Evolutionary conservation across 2,888 invertebrate species (phyloP).

Genomic region (Limnephilus rhombicus): DNA sequence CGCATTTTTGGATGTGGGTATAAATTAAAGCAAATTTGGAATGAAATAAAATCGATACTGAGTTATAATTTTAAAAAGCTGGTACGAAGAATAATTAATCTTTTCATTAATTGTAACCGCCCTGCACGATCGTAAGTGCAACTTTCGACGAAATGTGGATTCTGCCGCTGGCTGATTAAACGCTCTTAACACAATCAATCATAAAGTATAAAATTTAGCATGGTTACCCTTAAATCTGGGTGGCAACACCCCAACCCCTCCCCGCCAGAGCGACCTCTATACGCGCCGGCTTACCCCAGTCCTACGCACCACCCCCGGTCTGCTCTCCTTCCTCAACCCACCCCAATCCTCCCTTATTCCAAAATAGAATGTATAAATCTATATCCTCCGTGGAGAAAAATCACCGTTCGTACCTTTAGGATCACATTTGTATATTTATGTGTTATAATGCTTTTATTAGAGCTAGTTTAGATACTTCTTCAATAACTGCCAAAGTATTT

Average conservation of each 20-base stretch:
- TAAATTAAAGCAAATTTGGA: no score
- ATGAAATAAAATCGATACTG: no score
- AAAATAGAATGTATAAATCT: not conserved
- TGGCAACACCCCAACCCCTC: slow-evolving; percentile 30
- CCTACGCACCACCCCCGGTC: slow-evolving; percentile 43
- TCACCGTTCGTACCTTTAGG: slow-evolving; percentile 49
- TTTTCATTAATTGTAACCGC: no score
- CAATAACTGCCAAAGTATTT: no score
- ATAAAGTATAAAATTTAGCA: not conserved
- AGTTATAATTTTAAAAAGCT: no score
- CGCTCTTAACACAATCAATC: no score
- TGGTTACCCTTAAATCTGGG: slow-evolving; percentile 44
- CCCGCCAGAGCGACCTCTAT: slow-evolving; percentile 28
- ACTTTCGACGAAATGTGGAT: no score
- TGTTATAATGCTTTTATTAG: slow-evolving; percentile 35
- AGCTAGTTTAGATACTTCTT: not conserved
- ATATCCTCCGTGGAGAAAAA: slow-evolving; percentile 38
- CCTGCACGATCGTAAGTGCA: no score
- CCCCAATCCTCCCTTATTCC: slow-evolving; percentile 5
- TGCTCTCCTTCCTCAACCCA: slow-evolving; percentile 8
- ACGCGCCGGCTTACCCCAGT: slow-evolving; percentile 60
- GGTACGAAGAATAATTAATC: no score
- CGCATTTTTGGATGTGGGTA: no score
- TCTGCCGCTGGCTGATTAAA: no score
- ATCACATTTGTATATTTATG: slow-evolving; percentile 57